phyloP scores from a whole-genome alignment of 2,888 invertebrate genomes.

The Hyposoter didymator region DNA sequence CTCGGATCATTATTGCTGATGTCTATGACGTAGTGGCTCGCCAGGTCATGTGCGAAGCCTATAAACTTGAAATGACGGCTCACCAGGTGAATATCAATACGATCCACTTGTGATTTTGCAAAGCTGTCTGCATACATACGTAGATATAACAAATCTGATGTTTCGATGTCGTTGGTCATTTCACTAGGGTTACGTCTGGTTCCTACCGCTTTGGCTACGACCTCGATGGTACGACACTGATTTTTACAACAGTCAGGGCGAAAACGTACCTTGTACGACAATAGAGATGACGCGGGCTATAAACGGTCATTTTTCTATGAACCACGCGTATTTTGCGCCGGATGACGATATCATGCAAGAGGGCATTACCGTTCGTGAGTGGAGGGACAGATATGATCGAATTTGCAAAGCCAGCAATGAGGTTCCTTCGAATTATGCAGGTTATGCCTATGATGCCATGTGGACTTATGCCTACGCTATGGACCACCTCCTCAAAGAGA shows the following conservation, averaged over 20 bases:
- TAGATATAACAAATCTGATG: too few relatives aligned
- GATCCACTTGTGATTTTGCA: neutral
- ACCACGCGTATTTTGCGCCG: constrained; percentile 88
- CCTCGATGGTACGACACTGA: constrained; percentile 88
- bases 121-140: too few relatives aligned
- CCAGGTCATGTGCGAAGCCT: constrained; percentile 93
- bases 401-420: constrained; percentile 73
- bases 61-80: constrained; percentile 89
- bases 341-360: constrained; percentile 88
- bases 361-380: constrained; percentile 87
- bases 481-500: constrained; percentile 87
- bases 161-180: constrained; percentile 3
- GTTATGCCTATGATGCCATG: constrained; percentile 92
- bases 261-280: constrained; percentile 87
- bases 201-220: constrained; percentile 91
- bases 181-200: constrained; percentile 92
- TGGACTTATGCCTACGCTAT: constrained; percentile 92
- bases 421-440: constrained; percentile 88
- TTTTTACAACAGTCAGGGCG: constrained; percentile 83
- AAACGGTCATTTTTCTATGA: constrained; percentile 90
- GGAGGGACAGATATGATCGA: constrained; percentile 85
- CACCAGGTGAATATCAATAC: constrained; percentile 76
- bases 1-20: constrained; percentile 92
- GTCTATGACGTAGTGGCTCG: constrained; percentile 90
- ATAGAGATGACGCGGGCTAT: constrained; percentile 88